Percentiles rank a stretch among this genome's conserved stretches.
phyloP scores from a whole-genome alignment of 37 sponge, comb jelly and placozoan species.

The Ephydatia muelleri region DNA sequence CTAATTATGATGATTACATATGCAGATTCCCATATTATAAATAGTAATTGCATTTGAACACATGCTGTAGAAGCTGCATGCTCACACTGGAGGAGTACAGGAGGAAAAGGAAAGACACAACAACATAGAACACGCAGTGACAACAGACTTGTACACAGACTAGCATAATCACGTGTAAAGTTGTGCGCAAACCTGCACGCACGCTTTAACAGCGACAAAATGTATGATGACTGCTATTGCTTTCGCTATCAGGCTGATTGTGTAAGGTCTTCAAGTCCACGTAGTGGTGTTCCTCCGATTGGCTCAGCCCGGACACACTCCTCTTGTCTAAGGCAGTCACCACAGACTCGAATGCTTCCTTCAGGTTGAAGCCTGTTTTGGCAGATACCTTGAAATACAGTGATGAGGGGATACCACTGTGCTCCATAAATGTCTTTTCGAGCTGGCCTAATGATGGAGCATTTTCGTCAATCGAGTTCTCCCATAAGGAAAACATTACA shows the following conservation, averaged over 20 bases:
- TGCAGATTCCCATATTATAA: too few species aligned
- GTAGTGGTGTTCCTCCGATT: not conserved
- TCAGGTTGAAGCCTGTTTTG: slow-evolving; percentile 3
- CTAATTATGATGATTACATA: too few species aligned
- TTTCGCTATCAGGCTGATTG: not conserved
- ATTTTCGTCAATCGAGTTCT: not conserved
- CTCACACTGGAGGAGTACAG: too few species aligned
- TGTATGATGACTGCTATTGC: not conserved
- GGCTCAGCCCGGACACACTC: not conserved
- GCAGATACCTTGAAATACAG: slow-evolving; percentile 22
- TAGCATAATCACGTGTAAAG: not conserved
- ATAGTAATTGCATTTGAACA: too few species aligned
- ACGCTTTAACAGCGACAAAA: not conserved
- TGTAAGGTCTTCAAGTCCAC: not conserved
- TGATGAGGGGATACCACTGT: not conserved
- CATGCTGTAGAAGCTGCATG: too few species aligned
- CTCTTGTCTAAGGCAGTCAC: not conserved
- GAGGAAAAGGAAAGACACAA: too few species aligned
- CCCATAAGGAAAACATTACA: slow-evolving; percentile 16
- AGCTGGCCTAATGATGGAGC: not conserved
- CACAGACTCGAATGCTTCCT: slow-evolving; percentile 15
- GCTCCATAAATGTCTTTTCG: slow-evolving; percentile 5
- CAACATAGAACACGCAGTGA: too few species aligned
- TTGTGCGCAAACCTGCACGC: too few species aligned
- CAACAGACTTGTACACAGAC: not conserved